Conservation (phyloP, 2,797 vertebrate species). For the Balearica regulorum region DNA sequence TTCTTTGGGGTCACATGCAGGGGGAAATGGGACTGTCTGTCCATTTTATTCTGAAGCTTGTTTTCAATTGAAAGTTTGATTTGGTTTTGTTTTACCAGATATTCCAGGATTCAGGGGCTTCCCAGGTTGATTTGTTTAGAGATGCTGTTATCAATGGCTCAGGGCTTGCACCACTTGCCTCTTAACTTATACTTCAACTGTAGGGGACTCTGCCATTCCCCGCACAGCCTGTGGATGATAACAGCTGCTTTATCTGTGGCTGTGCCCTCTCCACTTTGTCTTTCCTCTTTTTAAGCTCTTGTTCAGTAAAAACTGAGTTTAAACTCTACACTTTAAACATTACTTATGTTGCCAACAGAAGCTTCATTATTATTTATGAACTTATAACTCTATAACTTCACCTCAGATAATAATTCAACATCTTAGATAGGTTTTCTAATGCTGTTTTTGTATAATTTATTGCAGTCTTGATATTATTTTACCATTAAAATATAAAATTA, state of each 20-base stretch:
- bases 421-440: background rate
- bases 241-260: background rate
- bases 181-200: background rate
- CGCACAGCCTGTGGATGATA: background rate
- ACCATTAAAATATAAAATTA: constrained; percentile 37
- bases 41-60: background rate
- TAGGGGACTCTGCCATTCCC: background rate
- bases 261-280: background rate
- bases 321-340: background rate
- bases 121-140: background rate
- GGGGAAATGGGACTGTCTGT: background rate
- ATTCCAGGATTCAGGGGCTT: background rate
- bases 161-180: background rate
- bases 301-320: background rate
- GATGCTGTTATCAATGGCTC: background rate
- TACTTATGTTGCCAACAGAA: constrained; percentile 9
- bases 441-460: constrained; percentile 20
- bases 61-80: background rate
- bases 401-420: constrained; percentile 48
- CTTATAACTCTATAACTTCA: background rate
- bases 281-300: background rate
- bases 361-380: constrained; percentile 64
- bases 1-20: background rate
- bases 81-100: background rate
- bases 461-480: constrained; percentile 46